Percentiles rank a stretch among this genome's conserved stretches.
These are phyloP conservation scores for Pyxicephalus adspersus DNA, from an alignment of 2,113 vertebrate species.

Conservation along the genomic window DNA sequence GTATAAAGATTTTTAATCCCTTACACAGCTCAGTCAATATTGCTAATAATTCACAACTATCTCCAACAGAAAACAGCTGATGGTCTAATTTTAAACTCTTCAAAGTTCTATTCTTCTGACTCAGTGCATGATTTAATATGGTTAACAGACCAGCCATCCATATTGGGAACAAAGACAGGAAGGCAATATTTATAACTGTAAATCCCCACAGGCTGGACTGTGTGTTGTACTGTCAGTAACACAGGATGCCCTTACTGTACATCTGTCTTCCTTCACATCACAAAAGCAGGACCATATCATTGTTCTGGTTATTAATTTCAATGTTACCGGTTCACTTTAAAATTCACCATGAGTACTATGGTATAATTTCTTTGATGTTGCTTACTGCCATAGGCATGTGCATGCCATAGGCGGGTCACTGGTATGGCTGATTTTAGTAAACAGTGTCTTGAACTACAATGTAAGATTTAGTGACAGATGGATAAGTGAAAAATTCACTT, in stretches of 20 bases:
- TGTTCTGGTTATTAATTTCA: neutral
- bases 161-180: slow-evolving; percentile 44
- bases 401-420: too few species aligned
- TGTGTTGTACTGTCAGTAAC: slow-evolving; percentile 24
- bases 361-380: too few species aligned
- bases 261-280: slow-evolving; percentile 43
- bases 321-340: too few species aligned
- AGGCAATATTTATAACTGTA: slow-evolving; percentile 45
- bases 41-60: neutral
- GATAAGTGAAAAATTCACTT: too few species aligned
- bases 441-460: too few species aligned
- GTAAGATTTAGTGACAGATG: too few species aligned
- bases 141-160: slow-evolving; percentile 29
- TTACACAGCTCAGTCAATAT: neutral
- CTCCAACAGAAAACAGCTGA: neutral
- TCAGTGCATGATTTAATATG: slow-evolving; percentile 32
- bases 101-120: slow-evolving; percentile 13
- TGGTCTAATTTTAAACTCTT: neutral
- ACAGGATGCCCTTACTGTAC: neutral
- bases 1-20: too few species aligned
- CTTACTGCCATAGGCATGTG: too few species aligned
- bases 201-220: slow-evolving; percentile 35
- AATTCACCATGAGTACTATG: too few species aligned
- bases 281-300: neutral
- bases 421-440: too few species aligned